A percentile compares a stretch with the other conserved stretches of the same genome.
These are phyloP conservation scores for Magallana angulata DNA, from an alignment of 1,140 invertebrate species.

Conservation along the genomic window DNA sequence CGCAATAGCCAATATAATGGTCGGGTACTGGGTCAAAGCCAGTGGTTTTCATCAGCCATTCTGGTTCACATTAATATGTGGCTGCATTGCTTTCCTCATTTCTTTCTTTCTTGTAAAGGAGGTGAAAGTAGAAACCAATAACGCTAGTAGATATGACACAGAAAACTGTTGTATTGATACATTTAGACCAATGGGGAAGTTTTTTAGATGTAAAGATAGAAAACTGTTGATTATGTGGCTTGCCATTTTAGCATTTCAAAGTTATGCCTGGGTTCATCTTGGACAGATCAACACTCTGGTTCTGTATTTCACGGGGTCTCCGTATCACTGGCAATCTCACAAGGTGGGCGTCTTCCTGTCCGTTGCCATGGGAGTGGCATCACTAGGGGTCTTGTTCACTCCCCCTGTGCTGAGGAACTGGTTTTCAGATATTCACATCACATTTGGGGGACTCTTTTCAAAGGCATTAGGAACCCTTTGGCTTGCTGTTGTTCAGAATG, in stretches of 20 bases:
- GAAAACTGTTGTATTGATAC: conserved; percentile 73
- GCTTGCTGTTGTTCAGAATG: conserved; percentile 74
- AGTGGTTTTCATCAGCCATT: conserved; percentile 72
- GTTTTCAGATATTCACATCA: conserved; percentile 70
- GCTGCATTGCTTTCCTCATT: conserved; percentile 71
- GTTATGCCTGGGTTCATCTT: conserved; percentile 74
- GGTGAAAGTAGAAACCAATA: conserved; percentile 55
- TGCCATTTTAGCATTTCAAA: conserved; percentile 74
- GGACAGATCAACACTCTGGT: conserved; percentile 75
- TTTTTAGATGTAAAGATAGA: conserved; percentile 72
- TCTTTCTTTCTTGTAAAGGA: conserved; percentile 74
- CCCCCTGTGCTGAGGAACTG: conserved; percentile 70
- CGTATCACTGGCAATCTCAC: conserved; percentile 67
- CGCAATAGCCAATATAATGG: conserved; percentile 76
- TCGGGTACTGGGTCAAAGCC: conserved; percentile 75
- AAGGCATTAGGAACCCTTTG: conserved; percentile 75
- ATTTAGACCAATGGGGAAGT: conserved; percentile 70
- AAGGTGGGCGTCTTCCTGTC: conserved; percentile 74
- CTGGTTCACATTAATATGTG: conserved; percentile 74
- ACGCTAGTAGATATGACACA: conserved; percentile 52
- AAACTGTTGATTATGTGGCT: conserved; percentile 73
- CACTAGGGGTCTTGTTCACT: conserved; percentile 68
- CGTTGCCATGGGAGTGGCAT: conserved; percentile 73
- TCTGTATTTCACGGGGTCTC: conserved; percentile 71
- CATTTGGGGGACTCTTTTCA: conserved; percentile 73